Conservation (phyloP, 2,797 vertebrate genomes). For the Sparus aurata region DNA sequence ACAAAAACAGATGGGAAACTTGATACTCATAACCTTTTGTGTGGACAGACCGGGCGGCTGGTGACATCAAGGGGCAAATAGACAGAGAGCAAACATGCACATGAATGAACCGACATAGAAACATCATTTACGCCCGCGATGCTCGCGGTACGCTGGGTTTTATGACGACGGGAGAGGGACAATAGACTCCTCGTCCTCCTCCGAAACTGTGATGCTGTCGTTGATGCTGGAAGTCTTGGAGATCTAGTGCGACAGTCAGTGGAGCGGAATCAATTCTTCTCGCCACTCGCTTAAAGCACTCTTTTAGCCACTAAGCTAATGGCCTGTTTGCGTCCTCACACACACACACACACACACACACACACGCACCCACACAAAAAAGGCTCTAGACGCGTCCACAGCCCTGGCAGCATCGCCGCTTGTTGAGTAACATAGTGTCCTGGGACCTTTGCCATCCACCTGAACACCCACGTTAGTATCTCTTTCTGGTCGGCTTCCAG, state of each 20-base stretch:
- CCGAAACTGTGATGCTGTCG: background rate
- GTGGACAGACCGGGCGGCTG: constrained; percentile 9
- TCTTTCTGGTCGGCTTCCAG: constrained; percentile 51
- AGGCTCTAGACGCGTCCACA: constrained; percentile 37
- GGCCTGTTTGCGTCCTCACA: constrained; percentile 41
- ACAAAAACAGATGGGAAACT: constrained; percentile 46
- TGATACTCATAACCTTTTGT: constrained; percentile 56
- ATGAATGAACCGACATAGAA: constrained; percentile 18
- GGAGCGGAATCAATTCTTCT: constrained; percentile 50
- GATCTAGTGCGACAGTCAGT: constrained; percentile 18
- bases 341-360: too few species aligned
- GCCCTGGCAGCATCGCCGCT: constrained; percentile 48
- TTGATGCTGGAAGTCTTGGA: constrained; percentile 22
- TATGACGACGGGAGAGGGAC: background rate
- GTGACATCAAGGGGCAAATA: constrained; percentile 47
- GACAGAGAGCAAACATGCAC: constrained; percentile 34
- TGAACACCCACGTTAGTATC: constrained; percentile 66
- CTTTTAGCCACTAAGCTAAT: constrained; percentile 23
- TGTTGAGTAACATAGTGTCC: constrained; percentile 67
- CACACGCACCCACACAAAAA: background rate
- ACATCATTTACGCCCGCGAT: background rate
- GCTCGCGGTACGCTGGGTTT: constrained; percentile 4
- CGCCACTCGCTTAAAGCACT: constrained; percentile 29
- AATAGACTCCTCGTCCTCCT: background rate
- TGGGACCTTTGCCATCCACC: constrained; percentile 69